Conservation (phyloP, 2,113 vertebrate genomes). For the Mugil cephalus region DNA sequence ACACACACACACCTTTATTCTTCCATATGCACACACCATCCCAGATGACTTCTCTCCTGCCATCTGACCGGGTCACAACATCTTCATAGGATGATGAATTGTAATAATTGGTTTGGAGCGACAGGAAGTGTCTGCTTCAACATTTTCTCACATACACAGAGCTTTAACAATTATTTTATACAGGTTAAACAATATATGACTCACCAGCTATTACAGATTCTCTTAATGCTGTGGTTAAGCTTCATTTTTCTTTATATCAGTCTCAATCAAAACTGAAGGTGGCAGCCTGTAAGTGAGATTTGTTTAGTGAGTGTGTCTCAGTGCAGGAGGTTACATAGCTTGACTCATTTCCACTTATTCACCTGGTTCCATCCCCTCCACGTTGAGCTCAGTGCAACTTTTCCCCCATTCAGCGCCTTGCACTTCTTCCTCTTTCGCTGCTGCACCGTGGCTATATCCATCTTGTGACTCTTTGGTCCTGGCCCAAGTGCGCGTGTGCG, state of each 20-base stretch:
- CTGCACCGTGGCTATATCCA: constrained; percentile 54
- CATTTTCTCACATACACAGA: not conserved
- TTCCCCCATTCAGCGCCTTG: constrained; percentile 29
- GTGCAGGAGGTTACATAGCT: not conserved
- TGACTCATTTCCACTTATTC: constrained; percentile 6
- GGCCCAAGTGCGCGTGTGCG: constrained; percentile 36
- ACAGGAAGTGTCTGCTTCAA: not conserved
- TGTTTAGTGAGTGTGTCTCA: not conserved
- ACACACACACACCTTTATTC: constrained; percentile 9
- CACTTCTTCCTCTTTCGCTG: constrained; percentile 55
- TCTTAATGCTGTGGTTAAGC: no score
- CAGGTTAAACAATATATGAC: no score
- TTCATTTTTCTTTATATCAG: not conserved
- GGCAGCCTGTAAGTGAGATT: not conserved
- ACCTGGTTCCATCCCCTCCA: constrained; percentile 46
- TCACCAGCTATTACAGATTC: no score
- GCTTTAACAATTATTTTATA: no score
- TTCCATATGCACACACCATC: constrained; percentile 27
- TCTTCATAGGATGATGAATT: constrained; percentile 18
- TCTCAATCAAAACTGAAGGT: not conserved
- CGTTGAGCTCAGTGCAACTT: constrained; percentile 48
- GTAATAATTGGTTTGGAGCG: not conserved
- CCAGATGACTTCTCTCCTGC: constrained; percentile 36
- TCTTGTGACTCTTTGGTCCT: constrained; percentile 63
- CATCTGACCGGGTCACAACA: constrained; percentile 45